These are phyloP conservation scores for Apostichopus japonicus DNA, from an alignment of 35 echinoderm and acorn worm species.

Conservation along the genomic window DNA sequence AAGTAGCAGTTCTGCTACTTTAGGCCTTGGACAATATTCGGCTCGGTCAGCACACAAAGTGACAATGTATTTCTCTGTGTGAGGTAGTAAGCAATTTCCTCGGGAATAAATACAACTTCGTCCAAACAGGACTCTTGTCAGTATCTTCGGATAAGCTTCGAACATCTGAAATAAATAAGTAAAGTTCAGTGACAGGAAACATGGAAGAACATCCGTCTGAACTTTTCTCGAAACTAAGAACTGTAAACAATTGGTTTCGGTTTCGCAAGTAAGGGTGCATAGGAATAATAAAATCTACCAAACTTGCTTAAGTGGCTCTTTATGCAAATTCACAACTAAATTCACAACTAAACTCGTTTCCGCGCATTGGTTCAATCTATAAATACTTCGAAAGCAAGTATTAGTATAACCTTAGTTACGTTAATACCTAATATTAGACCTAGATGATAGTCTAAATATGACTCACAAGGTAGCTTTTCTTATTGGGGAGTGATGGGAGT, in stretches of 20 bases:
- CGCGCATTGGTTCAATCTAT: no score
- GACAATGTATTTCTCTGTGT: not conserved
- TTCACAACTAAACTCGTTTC: no score
- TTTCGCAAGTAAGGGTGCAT: slow-evolving; percentile 2
- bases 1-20: not conserved
- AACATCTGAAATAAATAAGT: slow-evolving; percentile 43
- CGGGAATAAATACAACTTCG: not conserved
- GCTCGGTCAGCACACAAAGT: not conserved
- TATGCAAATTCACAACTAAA: no score
- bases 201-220: not conserved
- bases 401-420: no score
- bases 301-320: no score
- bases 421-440: no score
- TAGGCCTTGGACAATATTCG: no score
- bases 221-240: no score
- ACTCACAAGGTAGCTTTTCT: no score
- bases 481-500: no score
- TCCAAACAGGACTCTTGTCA: not conserved
- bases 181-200: not conserved
- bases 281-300: not conserved
- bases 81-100: slow-evolving; percentile 48
- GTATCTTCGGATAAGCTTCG: not conserved
- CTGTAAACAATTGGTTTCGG: not conserved
- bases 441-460: no score
- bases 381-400: no score